Base-by-base conservation (phyloP, 2,113 vertebrate species). In the Nothocercus julius region DNA sequence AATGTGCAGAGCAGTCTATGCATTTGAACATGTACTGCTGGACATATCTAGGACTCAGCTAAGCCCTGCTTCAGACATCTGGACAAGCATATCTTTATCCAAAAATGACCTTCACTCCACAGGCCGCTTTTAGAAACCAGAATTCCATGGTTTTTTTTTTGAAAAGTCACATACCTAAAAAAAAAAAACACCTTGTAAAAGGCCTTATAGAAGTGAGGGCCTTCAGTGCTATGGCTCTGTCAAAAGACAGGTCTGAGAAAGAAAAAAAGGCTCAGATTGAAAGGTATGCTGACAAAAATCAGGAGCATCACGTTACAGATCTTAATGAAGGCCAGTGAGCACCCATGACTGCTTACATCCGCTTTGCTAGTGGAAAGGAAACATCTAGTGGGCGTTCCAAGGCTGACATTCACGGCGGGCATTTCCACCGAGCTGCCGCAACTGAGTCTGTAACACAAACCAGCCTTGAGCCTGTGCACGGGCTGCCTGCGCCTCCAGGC, bases 281-380 rank as follows among this genome's bases (percentile, higher is more conserved):
- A 79, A 94, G 58, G 82, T 36, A 40, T 2, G 2, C 30, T 95
- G 92, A 93, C 8, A 22, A 81, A 93, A 94, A 93, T 66, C 49
- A 14, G 73, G 54, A 95, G 27, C 40, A n/a, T 91, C 0, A 0
- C 1, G 2, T 1, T 83, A 38, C 7, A 3, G 38, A 34, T 83
- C 51, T 86, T 3, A 0, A 16, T 1, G 5, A 38, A 28, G 51
- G 28, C 83, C 92, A 36, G 82, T 90, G 86, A 89, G 54, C 83
- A 54, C 88, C 85, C 36, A 2, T 94, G 86, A 93, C 85, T 90
- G 45, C 58, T 79, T 94, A 95, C 93, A 97, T 97, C 95, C 95
- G 96, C 90, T 42, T 62, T 96, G 88, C 90, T 76, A 40, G 63
- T 76, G 95, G 47, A 93, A 95, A 94, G 93, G 94, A 95, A 96